Evolutionary conservation across 2,888 invertebrate species (phyloP).

Genomic region (Platypus cylindrus): DNA sequence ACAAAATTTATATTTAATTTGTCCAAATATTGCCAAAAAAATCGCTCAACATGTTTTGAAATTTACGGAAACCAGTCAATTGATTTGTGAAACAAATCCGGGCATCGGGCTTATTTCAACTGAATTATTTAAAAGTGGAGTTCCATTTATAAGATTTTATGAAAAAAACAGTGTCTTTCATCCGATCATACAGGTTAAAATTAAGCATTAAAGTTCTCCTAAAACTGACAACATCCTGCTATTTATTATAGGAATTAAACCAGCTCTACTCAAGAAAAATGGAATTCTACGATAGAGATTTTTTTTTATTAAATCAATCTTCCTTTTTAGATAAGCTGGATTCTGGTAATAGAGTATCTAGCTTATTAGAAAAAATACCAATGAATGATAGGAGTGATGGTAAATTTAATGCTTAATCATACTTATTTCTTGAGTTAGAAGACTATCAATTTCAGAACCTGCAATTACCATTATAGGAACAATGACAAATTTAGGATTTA

Average conservation of each 20-base stretch:
- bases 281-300: conserved; percentile 40
- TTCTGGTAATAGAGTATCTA: conserved; percentile 39
- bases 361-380: conserved; percentile 42
- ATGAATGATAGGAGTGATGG: conserved; percentile 37
- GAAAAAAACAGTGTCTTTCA: conserved; percentile 44
- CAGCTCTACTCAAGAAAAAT: conserved; percentile 19
- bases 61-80: conserved; percentile 19
- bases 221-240: no score
- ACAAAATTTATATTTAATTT: conserved; percentile 24
- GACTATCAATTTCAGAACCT: conserved; percentile 38
- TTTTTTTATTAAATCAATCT: conserved; percentile 45
- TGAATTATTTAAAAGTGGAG: conserved; percentile 40
- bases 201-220: no score
- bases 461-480: conserved; percentile 47
- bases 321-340: conserved; percentile 47
- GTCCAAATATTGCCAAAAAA: conserved; percentile 20
- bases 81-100: conserved; percentile 55
- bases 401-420: conserved; percentile 4
- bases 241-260: not conserved
- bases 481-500: conserved; percentile 42
- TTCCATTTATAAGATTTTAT: conserved; percentile 43
- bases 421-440: no score
- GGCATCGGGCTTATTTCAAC: conserved; percentile 53
- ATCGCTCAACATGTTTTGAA: conserved; percentile 20
- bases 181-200: conserved; percentile 33